Conservation (phyloP, 2,888 invertebrate species). For the Noctua comes region DNA sequence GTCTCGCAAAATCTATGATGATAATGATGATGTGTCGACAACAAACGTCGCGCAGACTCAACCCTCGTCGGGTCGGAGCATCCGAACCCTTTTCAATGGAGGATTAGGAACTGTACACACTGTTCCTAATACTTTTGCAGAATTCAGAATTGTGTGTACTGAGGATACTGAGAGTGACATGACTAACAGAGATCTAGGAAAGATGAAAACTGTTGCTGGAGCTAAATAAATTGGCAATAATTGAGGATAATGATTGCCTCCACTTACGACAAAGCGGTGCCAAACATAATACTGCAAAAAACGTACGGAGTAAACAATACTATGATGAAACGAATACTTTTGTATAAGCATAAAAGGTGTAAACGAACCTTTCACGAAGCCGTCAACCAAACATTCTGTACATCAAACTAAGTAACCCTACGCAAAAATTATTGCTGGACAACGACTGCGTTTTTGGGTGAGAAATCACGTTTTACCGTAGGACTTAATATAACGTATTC, state of each 20-base stretch:
- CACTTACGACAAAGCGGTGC: not conserved
- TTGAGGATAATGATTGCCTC: not conserved
- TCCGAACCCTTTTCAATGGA: not conserved
- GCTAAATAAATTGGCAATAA: not conserved
- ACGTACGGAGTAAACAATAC: not conserved
- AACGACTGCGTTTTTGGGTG: not conserved
- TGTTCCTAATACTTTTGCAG: not conserved
- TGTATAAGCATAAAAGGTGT: not conserved
- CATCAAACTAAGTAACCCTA: not conserved
- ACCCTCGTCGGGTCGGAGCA: not conserved
- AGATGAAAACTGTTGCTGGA: not conserved
- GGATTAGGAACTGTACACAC: not conserved
- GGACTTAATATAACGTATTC: not conserved
- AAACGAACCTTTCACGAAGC: not conserved
- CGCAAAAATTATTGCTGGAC: not conserved
- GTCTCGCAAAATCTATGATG: not conserved
- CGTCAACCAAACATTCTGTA: not conserved
- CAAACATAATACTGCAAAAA: not conserved
- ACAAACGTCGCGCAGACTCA: not conserved
- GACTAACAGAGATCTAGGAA: not conserved
- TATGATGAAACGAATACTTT: conserved; percentile 2
- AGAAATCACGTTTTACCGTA: not conserved
- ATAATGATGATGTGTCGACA: no score
- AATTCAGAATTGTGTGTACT: not conserved
- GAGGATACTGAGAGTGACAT: not conserved